These are phyloP conservation scores for Camponotus fellah DNA, from an alignment of 2,888 invertebrate species.

Conservation along the genomic window DNA sequence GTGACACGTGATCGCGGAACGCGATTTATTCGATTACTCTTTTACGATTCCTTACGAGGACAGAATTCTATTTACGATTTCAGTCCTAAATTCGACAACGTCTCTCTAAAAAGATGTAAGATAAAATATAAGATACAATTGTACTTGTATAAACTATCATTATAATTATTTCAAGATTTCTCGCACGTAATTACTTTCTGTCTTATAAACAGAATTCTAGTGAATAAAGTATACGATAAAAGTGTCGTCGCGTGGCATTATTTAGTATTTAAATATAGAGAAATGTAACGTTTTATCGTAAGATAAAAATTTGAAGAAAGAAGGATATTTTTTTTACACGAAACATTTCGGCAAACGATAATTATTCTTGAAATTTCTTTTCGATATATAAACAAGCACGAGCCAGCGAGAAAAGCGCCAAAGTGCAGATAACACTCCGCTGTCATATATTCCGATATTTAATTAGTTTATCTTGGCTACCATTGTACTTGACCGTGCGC, in stretches of 20 bases:
- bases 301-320: not conserved
- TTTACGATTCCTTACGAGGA: slow-evolving; percentile 17
- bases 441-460: not conserved
- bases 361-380: no score
- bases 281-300: not conserved
- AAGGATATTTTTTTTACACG: not conserved
- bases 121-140: no score
- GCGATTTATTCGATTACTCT: slow-evolving; percentile 43
- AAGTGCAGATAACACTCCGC: not conserved
- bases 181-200: not conserved
- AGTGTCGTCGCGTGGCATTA: not conserved
- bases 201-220: not conserved
- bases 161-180: not conserved
- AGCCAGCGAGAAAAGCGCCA: not conserved
- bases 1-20: slow-evolving; percentile 21
- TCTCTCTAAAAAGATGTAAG: not conserved
- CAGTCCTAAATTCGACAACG: not conserved
- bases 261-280: not conserved
- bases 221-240: not conserved
- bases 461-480: not conserved
- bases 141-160: not conserved
- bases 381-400: not conserved
- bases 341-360: not conserved
- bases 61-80: slow-evolving; percentile 17
- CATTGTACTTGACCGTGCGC: not conserved